These are phyloP conservation scores for Gyps fulvus DNA, from an alignment of 2,113 vertebrate genomes.

Conservation along the genomic window DNA sequence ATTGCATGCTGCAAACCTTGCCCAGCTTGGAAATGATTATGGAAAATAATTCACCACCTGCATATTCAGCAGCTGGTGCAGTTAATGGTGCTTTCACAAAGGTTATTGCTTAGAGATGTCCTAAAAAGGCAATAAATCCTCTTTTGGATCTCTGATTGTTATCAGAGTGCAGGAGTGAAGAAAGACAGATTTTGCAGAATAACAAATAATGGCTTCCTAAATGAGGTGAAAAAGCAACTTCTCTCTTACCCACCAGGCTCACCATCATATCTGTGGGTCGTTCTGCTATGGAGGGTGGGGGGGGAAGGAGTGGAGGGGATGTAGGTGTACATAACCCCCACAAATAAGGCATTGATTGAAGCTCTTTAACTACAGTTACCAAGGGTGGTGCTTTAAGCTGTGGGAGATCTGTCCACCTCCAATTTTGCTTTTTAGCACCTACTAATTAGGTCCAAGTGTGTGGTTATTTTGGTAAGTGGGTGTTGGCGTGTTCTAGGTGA, in stretches of 20 bases:
- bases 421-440: neutral
- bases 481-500: neutral
- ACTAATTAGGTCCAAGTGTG: neutral
- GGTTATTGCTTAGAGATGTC: neutral
- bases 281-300: neutral
- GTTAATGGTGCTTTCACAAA: neutral
- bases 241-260: neutral
- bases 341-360: neutral
- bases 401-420: neutral
- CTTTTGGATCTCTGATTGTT: neutral
- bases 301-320: fast-evolving
- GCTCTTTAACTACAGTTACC: neutral
- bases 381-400: neutral
- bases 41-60: neutral
- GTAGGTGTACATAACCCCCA: no score
- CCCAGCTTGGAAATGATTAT: neutral
- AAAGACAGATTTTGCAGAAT: neutral
- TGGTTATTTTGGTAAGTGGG: neutral
- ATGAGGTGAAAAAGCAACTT: neutral
- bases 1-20: neutral
- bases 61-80: neutral
- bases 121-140: neutral
- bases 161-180: neutral
- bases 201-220: neutral
- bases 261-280: fast-evolving